Evolutionary conservation across 2,797 vertebrate species (phyloP).

Genomic region (Botia almorhae): DNA sequence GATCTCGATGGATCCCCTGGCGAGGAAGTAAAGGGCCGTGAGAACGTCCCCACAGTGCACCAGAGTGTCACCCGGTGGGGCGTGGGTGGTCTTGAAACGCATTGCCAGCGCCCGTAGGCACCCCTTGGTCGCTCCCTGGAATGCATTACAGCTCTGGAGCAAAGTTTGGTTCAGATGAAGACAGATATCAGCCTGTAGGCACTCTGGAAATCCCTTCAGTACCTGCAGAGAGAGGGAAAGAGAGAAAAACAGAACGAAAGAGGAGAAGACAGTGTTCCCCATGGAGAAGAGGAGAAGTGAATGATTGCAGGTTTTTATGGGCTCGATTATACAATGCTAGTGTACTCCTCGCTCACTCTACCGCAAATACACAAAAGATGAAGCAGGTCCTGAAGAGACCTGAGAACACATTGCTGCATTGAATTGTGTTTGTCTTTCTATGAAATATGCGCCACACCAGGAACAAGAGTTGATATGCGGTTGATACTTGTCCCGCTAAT

Average conservation of each 20-base stretch:
- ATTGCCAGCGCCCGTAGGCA: slow-evolving; percentile 96
- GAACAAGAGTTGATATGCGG: slow-evolving; percentile 57
- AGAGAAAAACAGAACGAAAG: slow-evolving; percentile 9
- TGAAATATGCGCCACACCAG: slow-evolving; percentile 44
- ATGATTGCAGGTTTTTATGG: slow-evolving; percentile 30
- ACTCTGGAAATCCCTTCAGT: slow-evolving; percentile 98
- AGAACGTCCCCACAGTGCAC: slow-evolving; percentile 95
- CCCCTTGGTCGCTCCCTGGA: slow-evolving; percentile 92
- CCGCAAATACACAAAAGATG: slow-evolving; percentile 40
- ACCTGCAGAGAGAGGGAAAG: slow-evolving; percentile 77
- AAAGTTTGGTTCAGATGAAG: slow-evolving; percentile 96
- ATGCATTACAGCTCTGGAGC: slow-evolving; percentile 93
- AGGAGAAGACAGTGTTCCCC: slow-evolving; percentile 10
- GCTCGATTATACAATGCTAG: slow-evolving; percentile 39
- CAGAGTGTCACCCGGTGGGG: slow-evolving; percentile 95
- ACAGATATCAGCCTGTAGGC: slow-evolving; percentile 98
- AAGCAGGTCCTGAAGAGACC: slow-evolving; percentile 7
- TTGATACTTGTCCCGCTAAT: slow-evolving; percentile 71
- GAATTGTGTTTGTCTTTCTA: slow-evolving; percentile 47
- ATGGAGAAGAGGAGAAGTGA: slow-evolving; percentile 16
- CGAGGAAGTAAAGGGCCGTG: slow-evolving; percentile 94
- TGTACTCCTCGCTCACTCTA: slow-evolving; percentile 14
- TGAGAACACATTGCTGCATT: slow-evolving; percentile 9
- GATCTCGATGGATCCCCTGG: slow-evolving; percentile 97
- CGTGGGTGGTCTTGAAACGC: slow-evolving; percentile 98